A percentile compares a stretch with the other conserved stretches of the same genome.
phyloP scores from a whole-genome alignment of 2,888 invertebrate species.

The Eupsilia transversa region DNA sequence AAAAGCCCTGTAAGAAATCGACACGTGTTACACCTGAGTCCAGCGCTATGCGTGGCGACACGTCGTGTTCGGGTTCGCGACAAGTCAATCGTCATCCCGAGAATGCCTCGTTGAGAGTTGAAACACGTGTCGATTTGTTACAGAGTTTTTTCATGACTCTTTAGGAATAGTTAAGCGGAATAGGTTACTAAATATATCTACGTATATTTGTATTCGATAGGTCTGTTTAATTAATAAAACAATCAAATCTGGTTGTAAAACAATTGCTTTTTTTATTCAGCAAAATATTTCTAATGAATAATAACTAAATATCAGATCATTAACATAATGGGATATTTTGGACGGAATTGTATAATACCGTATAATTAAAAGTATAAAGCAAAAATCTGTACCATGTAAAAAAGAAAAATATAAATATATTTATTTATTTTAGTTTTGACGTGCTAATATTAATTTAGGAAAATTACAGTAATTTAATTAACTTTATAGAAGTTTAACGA shows the following conservation, averaged over 20 bases:
- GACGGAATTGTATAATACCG: slow-evolving; percentile 65
- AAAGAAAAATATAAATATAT: slow-evolving; percentile 39
- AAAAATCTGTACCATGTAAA: slow-evolving; percentile 27
- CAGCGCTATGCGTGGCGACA: too few relatives aligned
- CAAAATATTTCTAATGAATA: slow-evolving; percentile 64
- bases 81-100: too few relatives aligned
- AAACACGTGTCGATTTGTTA: too few relatives aligned
- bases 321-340: slow-evolving; percentile 66
- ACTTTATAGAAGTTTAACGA: slow-evolving; percentile 45
- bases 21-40: too few relatives aligned
- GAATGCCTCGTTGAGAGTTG: too few relatives aligned
- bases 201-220: too few relatives aligned
- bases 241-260: slow-evolving; percentile 55
- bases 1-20: too few relatives aligned
- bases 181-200: too few relatives aligned
- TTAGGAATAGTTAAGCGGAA: too few relatives aligned
- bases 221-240: slow-evolving; percentile 28
- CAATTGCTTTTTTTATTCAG: slow-evolving; percentile 67
- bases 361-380: slow-evolving; percentile 44
- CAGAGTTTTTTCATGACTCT: too few relatives aligned
- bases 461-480: slow-evolving; percentile 17
- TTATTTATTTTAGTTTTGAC: slow-evolving; percentile 15
- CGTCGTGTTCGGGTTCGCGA: too few relatives aligned
- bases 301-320: slow-evolving; percentile 70
- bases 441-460: slow-evolving; percentile 22